Evolutionary conservation across 1,140 invertebrate genomes (phyloP).

Genomic region (Zaprionus ornatus): DNA sequence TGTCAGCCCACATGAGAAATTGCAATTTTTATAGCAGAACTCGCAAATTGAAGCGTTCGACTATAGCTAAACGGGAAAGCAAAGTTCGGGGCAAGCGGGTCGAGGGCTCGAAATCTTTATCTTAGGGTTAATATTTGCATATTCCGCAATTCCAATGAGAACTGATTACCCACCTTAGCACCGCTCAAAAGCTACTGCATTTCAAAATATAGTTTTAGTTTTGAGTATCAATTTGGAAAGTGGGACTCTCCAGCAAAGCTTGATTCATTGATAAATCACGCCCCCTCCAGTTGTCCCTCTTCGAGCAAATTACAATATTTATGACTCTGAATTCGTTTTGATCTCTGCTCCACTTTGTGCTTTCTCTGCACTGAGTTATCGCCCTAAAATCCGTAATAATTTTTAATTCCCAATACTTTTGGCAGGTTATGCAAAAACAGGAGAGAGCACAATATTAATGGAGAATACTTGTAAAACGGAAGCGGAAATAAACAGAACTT

Average conservation of each 20-base stretch:
- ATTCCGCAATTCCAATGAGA: neutral
- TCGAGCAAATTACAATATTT: neutral
- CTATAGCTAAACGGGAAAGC: slow-evolving; percentile 22
- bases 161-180: neutral
- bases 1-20: neutral
- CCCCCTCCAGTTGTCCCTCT: neutral
- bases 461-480: slow-evolving; percentile 58
- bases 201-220: neutral
- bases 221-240: neutral
- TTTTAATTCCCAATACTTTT: slow-evolving; percentile 55
- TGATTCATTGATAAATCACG: neutral
- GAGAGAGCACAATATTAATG: slow-evolving; percentile 43
- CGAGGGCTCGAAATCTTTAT: neutral
- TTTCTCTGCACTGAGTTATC: slow-evolving; percentile 27
- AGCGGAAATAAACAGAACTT: slow-evolving; percentile 43
- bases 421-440: slow-evolving; percentile 34
- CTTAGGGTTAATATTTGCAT: neutral
- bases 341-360: neutral
- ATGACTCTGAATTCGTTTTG: neutral
- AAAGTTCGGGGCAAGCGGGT: neutral
- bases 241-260: neutral
- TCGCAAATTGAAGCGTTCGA: slow-evolving; percentile 24
- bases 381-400: slow-evolving; percentile 39
- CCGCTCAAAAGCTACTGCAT: neutral
- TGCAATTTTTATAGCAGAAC: slow-evolving; percentile 50